Evolutionary conservation across 2,797 vertebrate species (phyloP), one percentile per base, ranked within the genome.

Genomic region (Orestias chungarensis): DNA sequence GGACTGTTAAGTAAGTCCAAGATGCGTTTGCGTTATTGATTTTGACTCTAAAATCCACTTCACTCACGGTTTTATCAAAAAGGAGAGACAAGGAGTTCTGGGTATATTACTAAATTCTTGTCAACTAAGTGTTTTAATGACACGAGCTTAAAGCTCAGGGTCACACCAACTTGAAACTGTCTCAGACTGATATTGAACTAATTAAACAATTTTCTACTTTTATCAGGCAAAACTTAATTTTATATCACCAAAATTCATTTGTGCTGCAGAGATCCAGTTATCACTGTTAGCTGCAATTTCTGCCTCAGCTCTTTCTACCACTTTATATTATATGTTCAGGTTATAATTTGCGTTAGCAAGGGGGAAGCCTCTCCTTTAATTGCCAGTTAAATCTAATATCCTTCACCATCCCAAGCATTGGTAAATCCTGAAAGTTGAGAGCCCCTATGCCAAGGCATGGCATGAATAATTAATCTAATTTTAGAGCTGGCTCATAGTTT

Each of bases 381-480:
- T 71, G 10, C 76, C 82, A 83, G 78, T 89, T 84, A 86, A 80
- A 80, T 83, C 78, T 81, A 85, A 87, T 86, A 85, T 79, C 82
- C 87, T 73, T 79, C 68, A 82, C 64, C 83, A 70, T 84, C 74
- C 33, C 50, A 7, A 68, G 74, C 69, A 64, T 61, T 33, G 35
- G 82, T 84, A 83, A 84, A 73, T 88, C 86, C 79, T 0, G 27
- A 73, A 74, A 78, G 80, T 84, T 71, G 14, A n/a, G 61, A 23
- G 69, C 70, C 54, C 52, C 71, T 27, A 82, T 61, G 70, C 76
- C 79, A 49, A 75, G 52, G 49, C 80, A 77, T 40, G 66, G 71
- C 61, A 71, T 52, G 68, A 82, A 83, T 88, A 86, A 91, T 90
- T 85, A 80, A 77, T 91, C 87, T 90, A 85, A 91, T 84, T 90